Evolutionary conservation across 2,113 vertebrate species (phyloP).

Genomic region (Haliaeetus leucogaster): DNA sequence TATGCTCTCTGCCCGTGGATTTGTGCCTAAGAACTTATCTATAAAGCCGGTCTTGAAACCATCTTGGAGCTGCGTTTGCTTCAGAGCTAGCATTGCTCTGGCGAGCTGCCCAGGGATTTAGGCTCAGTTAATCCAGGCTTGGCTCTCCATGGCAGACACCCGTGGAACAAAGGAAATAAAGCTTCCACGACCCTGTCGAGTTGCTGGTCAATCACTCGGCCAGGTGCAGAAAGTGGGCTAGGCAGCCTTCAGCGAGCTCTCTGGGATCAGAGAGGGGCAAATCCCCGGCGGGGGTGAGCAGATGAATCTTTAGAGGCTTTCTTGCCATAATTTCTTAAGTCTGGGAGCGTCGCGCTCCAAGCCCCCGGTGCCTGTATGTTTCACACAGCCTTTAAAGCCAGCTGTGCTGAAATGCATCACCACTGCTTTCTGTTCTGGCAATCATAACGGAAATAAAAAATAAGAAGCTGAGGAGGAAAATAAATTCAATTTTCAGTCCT

Average conservation of each 20-base stretch:
- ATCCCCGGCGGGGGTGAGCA: not conserved
- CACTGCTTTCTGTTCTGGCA: not conserved
- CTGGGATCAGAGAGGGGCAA: not conserved
- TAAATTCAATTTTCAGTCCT: not conserved
- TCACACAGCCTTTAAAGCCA: not conserved
- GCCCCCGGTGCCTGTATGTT: not conserved
- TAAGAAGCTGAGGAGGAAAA: not conserved
- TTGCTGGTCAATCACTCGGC: constrained; percentile 50
- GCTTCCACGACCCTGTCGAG: constrained; percentile 1
- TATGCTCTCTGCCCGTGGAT: not conserved
- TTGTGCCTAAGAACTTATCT: constrained; percentile 20
- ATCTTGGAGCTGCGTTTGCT: constrained; percentile 8
- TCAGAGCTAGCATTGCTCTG: constrained; percentile 45
- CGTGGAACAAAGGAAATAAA: constrained; percentile 66
- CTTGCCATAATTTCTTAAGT: not conserved
- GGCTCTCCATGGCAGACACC: constrained; percentile 59
- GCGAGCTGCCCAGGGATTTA: constrained; percentile 67
- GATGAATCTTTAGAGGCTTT: constrained; percentile 3
- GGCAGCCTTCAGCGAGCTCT: not conserved
- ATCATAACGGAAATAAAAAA: not conserved
- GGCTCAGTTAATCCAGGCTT: constrained; percentile 53
- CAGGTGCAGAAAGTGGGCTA: constrained; percentile 58
- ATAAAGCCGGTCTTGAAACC: constrained; percentile 36
- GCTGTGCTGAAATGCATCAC: not conserved
- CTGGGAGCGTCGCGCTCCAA: accelerated